Conservation (phyloP, 2,113 vertebrate genomes). For the Cottus gobio region DNA sequence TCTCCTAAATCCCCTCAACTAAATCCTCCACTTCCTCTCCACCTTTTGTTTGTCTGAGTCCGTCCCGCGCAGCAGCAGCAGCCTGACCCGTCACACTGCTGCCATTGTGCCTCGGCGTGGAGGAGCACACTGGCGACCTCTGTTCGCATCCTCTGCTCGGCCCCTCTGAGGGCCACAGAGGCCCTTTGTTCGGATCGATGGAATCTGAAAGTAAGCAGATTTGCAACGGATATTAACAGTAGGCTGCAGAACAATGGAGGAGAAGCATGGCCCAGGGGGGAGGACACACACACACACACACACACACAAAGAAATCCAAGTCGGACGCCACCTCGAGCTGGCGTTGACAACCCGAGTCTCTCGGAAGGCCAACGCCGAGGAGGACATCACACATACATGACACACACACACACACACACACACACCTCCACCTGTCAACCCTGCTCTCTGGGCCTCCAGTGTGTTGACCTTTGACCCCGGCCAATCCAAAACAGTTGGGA, state of each 20-base stretch:
- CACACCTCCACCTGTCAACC: slow-evolving; percentile 41
- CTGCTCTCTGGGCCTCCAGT: slow-evolving; percentile 10
- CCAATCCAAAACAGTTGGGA: slow-evolving; percentile 40
- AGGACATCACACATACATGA: neutral
- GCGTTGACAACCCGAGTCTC: slow-evolving; percentile 40
- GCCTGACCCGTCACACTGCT: slow-evolving; percentile 80
- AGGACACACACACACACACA: slow-evolving; percentile 67
- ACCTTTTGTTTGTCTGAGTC: slow-evolving; percentile 61
- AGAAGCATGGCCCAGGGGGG: slow-evolving; percentile 63
- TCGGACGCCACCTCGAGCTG: slow-evolving; percentile 38
- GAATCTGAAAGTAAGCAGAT: slow-evolving; percentile 86
- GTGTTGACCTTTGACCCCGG: slow-evolving; percentile 49
- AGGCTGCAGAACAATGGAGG: slow-evolving; percentile 77
- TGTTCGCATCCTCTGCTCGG: slow-evolving; percentile 56
- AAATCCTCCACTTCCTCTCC: slow-evolving; percentile 65
- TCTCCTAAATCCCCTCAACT: slow-evolving; percentile 53
- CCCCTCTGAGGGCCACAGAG: slow-evolving; percentile 63
- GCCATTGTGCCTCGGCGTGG: slow-evolving; percentile 75
- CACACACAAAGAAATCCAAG: slow-evolving; percentile 12
- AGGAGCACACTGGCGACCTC: slow-evolving; percentile 66
- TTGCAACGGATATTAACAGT: slow-evolving; percentile 80
- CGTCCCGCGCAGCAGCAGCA: slow-evolving; percentile 63
- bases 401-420: neutral
- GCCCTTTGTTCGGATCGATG: slow-evolving; percentile 74
- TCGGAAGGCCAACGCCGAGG: slow-evolving; percentile 48